These are phyloP conservation scores for Argyresthia goedartella DNA, from an alignment of 2,888 invertebrate genomes.

Conservation along the genomic window DNA sequence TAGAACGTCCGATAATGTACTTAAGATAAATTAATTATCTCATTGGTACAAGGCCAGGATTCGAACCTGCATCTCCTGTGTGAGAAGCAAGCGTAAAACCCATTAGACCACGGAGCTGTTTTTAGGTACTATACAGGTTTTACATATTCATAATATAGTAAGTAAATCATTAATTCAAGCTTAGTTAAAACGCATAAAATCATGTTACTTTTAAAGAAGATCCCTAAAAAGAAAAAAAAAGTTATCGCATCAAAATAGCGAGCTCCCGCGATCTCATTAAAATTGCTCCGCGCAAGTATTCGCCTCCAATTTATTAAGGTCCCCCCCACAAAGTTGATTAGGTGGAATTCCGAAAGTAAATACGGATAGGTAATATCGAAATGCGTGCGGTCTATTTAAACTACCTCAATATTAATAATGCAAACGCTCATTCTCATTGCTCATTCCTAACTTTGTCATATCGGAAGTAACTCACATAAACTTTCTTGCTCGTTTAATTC, in stretches of 20 bases:
- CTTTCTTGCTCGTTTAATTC: too few species aligned
- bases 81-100: too few species aligned
- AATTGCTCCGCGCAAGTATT: slow-evolving; percentile 62
- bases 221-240: slow-evolving; percentile 57
- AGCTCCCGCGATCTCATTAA: slow-evolving; percentile 64
- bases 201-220: not conserved
- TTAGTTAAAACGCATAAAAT: not conserved
- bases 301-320: slow-evolving; percentile 56
- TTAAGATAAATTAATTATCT: too few species aligned
- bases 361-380: slow-evolving; percentile 45
- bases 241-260: slow-evolving; percentile 63
- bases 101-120: too few species aligned
- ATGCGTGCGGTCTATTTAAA: slow-evolving; percentile 20
- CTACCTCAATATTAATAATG: slow-evolving; percentile 15
- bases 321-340: slow-evolving; percentile 9
- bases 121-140: too few species aligned
- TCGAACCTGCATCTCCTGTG: too few species aligned
- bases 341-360: slow-evolving; percentile 33
- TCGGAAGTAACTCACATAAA: too few species aligned
- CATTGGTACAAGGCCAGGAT: too few species aligned
- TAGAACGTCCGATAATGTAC: too few species aligned
- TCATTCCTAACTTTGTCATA: too few species aligned
- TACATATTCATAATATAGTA: too few species aligned
- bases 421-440: not conserved
- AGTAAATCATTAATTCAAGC: too few species aligned